These are phyloP conservation scores for Archilochus colubris DNA, from an alignment of 2,113 vertebrate species.

Conservation along the genomic window DNA sequence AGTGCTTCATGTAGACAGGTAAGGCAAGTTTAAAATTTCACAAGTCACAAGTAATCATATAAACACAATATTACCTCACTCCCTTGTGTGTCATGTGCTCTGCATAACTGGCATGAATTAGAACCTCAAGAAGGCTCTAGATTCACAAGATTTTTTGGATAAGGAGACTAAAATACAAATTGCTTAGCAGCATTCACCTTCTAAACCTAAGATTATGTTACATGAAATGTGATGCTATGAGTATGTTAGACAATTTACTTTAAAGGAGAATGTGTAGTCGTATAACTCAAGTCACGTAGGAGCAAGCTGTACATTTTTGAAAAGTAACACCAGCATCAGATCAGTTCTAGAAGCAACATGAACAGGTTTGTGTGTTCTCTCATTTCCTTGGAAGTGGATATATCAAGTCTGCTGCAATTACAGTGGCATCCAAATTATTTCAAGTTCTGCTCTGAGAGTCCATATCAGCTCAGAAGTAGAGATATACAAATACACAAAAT, in stretches of 20 bases:
- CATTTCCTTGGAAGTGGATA: not conserved
- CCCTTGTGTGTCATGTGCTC: constrained; percentile 30
- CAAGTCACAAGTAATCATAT: not conserved
- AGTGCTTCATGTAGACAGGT: not conserved
- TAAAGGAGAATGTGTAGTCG: not conserved
- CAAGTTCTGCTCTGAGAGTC: not conserved
- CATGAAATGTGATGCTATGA: not conserved
- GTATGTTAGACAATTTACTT: not conserved
- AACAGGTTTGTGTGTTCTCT: not conserved
- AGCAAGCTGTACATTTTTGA: not conserved
- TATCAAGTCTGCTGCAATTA: not conserved
- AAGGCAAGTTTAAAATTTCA: constrained; percentile 46
- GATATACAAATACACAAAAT: not conserved
- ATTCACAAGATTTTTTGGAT: not conserved
- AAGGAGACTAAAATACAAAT: not conserved
- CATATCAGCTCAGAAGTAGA: not conserved
- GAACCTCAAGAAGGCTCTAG: not conserved
- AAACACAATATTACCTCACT: constrained; percentile 11
- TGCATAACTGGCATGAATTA: not conserved
- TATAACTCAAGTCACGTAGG: not conserved
- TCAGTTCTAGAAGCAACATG: not conserved
- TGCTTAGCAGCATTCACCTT: not conserved
- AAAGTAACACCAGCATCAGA: not conserved
- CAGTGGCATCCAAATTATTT: not conserved
- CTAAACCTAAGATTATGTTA: not conserved